Percentiles rank a stretch among this genome's conserved stretches.
Evolutionary conservation across 2,113 vertebrate species (phyloP).

Genomic region (Rousettus leschenaultii): DNA sequence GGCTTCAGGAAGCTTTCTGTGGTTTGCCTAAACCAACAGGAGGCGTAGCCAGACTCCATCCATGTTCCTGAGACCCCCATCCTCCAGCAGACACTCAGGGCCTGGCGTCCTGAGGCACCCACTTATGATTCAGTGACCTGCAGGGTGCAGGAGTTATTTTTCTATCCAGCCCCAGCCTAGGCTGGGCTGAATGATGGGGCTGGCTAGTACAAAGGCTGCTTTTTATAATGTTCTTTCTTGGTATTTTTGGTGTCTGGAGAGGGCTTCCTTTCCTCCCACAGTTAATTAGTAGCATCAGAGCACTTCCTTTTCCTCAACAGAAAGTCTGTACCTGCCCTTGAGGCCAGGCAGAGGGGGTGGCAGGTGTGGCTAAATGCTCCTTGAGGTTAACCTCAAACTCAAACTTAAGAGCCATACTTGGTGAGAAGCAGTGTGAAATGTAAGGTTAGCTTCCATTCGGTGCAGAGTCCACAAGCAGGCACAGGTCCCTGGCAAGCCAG

Average conservation of each 20-base stretch:
- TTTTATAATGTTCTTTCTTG: constrained; percentile 50
- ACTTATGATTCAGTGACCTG: background rate
- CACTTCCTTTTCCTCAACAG: constrained; percentile 52
- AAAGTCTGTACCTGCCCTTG: background rate
- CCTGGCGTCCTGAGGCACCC: background rate
- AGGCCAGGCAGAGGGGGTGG: background rate
- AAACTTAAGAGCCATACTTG: background rate
- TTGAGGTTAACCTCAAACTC: constrained; percentile 71
- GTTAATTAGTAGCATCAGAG: constrained; percentile 59
- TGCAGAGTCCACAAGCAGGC: background rate
- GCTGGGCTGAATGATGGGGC: constrained; percentile 27
- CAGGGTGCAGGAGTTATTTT: constrained; percentile 35
- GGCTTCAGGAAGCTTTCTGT: background rate
- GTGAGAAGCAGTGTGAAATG: background rate
- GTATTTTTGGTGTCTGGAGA: constrained; percentile 57
- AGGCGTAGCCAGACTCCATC: background rate
- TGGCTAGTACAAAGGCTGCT: constrained; percentile 52
- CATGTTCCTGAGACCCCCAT: background rate
- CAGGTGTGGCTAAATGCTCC: constrained; percentile 47
- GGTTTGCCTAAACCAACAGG: background rate
- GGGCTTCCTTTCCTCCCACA: constrained; percentile 56
- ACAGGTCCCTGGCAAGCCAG: background rate
- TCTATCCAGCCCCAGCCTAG: background rate
- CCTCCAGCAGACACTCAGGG: background rate
- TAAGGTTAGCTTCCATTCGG: background rate